Evolutionary conservation across 2,888 invertebrate genomes (phyloP), one percentile per base, ranked within the genome.

Genomic region (Oscheius myriophilus): DNA sequence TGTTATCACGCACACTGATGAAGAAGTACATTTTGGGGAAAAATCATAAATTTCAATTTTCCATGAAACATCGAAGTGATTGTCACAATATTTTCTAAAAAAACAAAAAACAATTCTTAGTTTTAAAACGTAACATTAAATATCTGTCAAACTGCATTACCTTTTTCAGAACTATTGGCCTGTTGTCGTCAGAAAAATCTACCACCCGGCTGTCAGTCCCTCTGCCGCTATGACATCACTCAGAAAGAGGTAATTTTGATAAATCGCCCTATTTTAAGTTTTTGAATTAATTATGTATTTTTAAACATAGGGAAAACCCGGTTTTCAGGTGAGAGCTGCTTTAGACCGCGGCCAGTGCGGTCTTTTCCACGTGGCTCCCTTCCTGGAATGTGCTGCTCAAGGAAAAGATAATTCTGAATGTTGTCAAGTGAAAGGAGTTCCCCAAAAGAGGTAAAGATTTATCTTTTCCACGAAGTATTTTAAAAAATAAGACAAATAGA

Each of bases 211-310:
- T 85, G 85, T 55, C 76, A 78, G 23, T 68, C 76, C 12, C 72
- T 85, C 49, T 84, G 84, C 65, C 72, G 84, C 23, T 85, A 85
- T 63, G 84, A 85, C 65, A 77, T 82, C n/a, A 85, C 84, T 9
- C 83, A 85, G 43, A 64, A 71, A 0, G 81, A 84, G 70, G 82
- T 82, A n/a, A n/a, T n/a, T n/a, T 23, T 25, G 67, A 25, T 53
- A 33, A n/a, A 21, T 14, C 12, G 4, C 11, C 2, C 3, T 46
- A 4, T 41, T 39, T 9, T 9, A 55, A 41, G 4, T 33, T n/a
- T 42, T 58, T 18, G 16, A 4, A 46, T 46, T 16, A 11, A 3
- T 18, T 46, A 11, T 16, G 3, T 46, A 4, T 46, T 46, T 46
- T 16, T 46, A 18, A 46, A 16, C 4, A 18, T 16, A 18, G 6